Evolutionary conservation across 1,140 invertebrate genomes (phyloP), one percentile per base, ranked within the genome.

Genomic region (Bombus vancouverensis): DNA sequence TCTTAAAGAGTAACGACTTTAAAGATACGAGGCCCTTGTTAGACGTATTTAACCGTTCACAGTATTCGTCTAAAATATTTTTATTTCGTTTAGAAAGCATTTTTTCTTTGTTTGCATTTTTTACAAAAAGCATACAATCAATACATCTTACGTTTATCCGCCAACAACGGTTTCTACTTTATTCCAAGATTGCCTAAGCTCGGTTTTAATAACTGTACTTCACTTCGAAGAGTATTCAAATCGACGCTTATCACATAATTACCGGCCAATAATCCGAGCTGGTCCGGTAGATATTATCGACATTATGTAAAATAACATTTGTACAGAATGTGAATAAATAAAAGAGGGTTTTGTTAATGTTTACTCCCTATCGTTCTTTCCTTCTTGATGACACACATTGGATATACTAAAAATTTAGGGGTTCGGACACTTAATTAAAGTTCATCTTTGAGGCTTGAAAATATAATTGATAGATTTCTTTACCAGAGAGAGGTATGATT

Each of bases 251-350:
- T 59, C 57, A 79, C 74, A 72, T 57, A n/a, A 74, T 70, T 75
- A 15, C 66, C 72, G 75, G 80, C 76, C 81, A 79, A 77, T 83
- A 85, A 59, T 72, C 44, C 62, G 28, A 83, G 8, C 47, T 88
- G 87, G 81, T 34, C 75, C 84, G 44, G 44, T 86, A 89, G 81
- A 74, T 82, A 81, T 73, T 34, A 87, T 91, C 85, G 84, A 92
- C 91, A 93, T 94, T 92, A 92, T 95, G 94, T 95, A 95, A 95
- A 94, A 95, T 95, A 94, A 92, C 28, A 91, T 93, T 95, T 95
- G 94, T 95, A 95, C 94, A 95, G 93, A 93, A 94, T 94, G 93
- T 94, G 93, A 94, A 94, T 94, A 93, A 94, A 94, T 92, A 93
- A 93, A 94, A 90, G 83, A 93, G 94, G 94, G 93, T 94, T 94